Evolutionary conservation across 2,797 vertebrate species (phyloP).

Genomic region (Sebastes iracundus): DNA sequence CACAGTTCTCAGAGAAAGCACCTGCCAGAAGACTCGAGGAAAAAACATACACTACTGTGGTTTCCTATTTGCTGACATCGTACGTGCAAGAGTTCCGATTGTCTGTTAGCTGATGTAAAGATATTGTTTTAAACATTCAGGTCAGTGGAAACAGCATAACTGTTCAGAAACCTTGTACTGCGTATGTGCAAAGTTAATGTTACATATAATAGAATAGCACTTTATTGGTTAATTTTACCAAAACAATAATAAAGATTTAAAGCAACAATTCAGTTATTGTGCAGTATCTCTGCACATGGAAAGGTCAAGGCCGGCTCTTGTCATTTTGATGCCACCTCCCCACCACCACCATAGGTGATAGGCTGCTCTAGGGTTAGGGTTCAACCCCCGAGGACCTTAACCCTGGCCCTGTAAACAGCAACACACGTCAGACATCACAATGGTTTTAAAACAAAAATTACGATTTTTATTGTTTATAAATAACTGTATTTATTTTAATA

Average conservation of each 20-base stretch:
- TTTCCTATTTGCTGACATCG: conserved; percentile 20
- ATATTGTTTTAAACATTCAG: neutral
- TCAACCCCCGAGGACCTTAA: too few relatives aligned
- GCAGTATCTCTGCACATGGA: neutral
- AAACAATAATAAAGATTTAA: neutral
- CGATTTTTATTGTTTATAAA: too few relatives aligned
- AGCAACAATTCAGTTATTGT: neutral
- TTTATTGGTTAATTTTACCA: neutral
- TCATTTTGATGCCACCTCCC: too few relatives aligned
- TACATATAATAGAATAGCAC: neutral
- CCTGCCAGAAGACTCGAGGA: neutral
- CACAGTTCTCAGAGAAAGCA: neutral
- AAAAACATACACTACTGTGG: neutral
- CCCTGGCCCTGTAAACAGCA: too few relatives aligned
- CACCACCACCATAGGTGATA: too few relatives aligned
- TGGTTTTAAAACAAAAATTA: too few relatives aligned
- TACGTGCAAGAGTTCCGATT: neutral
- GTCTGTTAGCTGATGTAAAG: neutral
- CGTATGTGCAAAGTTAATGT: neutral
- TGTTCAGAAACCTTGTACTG: neutral
- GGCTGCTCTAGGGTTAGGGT: too few relatives aligned
- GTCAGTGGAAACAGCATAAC: neutral
- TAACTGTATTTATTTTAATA: too few relatives aligned
- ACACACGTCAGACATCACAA: too few relatives aligned
- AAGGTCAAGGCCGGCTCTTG: too few relatives aligned